Evolutionary conservation across 2,888 invertebrate genomes (phyloP).

Genomic region (Drymonia ruficornis): DNA sequence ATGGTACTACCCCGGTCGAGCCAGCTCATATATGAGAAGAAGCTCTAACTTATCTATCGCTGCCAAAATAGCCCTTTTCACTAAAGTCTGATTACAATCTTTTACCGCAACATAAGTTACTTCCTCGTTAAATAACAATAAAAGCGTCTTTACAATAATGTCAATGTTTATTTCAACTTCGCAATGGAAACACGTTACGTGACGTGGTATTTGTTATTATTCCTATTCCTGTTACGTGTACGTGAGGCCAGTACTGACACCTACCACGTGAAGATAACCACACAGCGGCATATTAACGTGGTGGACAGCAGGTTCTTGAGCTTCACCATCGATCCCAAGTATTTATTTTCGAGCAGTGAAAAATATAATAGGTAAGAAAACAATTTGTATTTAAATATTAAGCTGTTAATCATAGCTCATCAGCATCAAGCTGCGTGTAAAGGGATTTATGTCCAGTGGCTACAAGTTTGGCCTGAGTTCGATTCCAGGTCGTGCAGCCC

Average conservation of each 20-base stretch:
- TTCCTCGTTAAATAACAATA: conserved; percentile 42
- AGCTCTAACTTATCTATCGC: too few species aligned
- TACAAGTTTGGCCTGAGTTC: too few species aligned
- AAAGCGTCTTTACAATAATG: conserved; percentile 25
- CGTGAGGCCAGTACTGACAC: conserved; percentile 61
- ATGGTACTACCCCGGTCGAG: too few species aligned
- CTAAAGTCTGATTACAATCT: conserved; percentile 10
- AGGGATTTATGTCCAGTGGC: too few species aligned
- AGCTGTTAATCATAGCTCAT: too few species aligned
- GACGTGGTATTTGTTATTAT: conserved; percentile 23
- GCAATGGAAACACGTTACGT: conserved; percentile 12
- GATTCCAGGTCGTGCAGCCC: too few species aligned
- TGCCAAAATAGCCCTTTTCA: too few species aligned
- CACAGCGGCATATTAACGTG: conserved; percentile 86
- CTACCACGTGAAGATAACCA: conserved; percentile 83
- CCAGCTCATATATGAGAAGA: too few species aligned
- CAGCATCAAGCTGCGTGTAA: too few species aligned
- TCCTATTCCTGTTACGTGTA: conserved; percentile 22
- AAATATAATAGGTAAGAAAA: conserved; percentile 61
- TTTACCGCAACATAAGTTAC: conserved; percentile 34
- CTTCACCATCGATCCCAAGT: conserved; percentile 88
- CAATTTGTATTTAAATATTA: neutral
- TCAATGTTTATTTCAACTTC: conserved; percentile 7
- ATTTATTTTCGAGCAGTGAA: conserved; percentile 75
- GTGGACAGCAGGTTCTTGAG: conserved; percentile 90